Evolutionary conservation across 2,113 vertebrate genomes (phyloP).

Genomic region (Hucho hucho): DNA sequence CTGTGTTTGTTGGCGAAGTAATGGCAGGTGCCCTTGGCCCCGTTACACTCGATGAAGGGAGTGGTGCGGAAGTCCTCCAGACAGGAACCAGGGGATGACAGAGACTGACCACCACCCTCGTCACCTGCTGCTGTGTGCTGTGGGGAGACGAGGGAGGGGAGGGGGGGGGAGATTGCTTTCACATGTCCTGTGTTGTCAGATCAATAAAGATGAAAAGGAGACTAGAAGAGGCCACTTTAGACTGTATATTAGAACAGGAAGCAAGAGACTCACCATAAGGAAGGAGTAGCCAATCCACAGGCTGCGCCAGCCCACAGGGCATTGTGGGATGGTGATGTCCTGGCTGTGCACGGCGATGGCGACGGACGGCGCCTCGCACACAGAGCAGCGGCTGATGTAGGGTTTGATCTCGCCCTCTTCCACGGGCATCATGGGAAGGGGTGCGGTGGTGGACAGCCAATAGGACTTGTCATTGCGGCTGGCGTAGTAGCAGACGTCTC

Average conservation of each 20-base stretch:
- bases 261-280: conserved; percentile 84
- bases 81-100: conserved; percentile 95
- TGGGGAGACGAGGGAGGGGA: conserved; percentile 10
- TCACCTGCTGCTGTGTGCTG: conserved; percentile 95
- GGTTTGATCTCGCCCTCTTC: conserved; percentile 86
- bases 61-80: conserved; percentile 95
- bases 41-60: conserved; percentile 96
- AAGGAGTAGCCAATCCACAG: conserved; percentile 98
- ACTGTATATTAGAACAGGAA: neutral
- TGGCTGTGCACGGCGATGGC: conserved; percentile 96
- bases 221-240: no score
- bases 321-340: conserved; percentile 90
- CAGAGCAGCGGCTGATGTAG: conserved; percentile 96
- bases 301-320: conserved; percentile 92
- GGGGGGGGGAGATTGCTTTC: no score
- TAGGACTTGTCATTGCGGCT: conserved; percentile 97
- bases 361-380: conserved; percentile 93
- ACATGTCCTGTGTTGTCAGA: no score
- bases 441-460: conserved; percentile 94
- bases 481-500: conserved; percentile 92
- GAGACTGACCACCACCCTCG: conserved; percentile 92
- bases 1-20: conserved; percentile 97
- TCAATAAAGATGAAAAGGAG: no score
- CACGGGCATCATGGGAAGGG: conserved; percentile 98
- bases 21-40: conserved; percentile 92